Percentiles rank a stretch among this genome's conserved stretches.
These are phyloP conservation scores for Suillia variegata DNA, from an alignment of 2,888 invertebrate species.

Conservation along the genomic window DNA sequence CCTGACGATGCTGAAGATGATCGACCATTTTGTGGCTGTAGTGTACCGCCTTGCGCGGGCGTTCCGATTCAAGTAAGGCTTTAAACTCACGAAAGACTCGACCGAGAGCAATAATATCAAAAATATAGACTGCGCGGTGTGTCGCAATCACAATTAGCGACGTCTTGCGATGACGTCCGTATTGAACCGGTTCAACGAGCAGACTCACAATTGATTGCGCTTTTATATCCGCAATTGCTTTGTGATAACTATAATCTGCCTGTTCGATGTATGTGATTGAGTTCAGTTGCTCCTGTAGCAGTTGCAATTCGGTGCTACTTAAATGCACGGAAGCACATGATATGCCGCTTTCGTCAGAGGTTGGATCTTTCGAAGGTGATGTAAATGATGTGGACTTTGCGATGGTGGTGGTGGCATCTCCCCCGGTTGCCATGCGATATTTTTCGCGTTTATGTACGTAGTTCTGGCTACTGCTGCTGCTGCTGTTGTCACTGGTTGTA, in stretches of 20 bases:
- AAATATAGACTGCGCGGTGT: conserved; percentile 38
- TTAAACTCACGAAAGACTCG: conserved; percentile 40
- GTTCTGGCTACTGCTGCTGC: conserved; percentile 3
- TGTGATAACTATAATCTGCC: conserved; percentile 45
- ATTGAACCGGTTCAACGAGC: conserved; percentile 37
- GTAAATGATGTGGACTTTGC: too few species aligned
- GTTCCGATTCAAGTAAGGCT: conserved; percentile 36
- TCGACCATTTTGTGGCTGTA: conserved; percentile 40
- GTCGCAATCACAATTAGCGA: conserved; percentile 38
- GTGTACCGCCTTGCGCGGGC: conserved; percentile 40
- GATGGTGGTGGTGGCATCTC: conserved; percentile 16
- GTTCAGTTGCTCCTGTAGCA: conserved; percentile 32
- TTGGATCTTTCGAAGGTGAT: too few species aligned
- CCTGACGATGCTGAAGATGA: conserved; percentile 40
- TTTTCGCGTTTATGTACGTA: too few species aligned
- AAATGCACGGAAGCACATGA: too few species aligned
- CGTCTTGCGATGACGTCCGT: conserved; percentile 38
- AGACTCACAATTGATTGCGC: conserved; percentile 36
- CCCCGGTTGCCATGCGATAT: too few species aligned
- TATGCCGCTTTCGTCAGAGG: conserved; percentile 17
- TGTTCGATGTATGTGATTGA: conserved; percentile 35
- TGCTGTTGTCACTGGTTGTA: neutral
- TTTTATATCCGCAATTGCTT: conserved; percentile 41
- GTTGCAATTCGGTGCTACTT: conserved; percentile 25
- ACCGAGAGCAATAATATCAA: conserved; percentile 42